Evolutionary conservation across 2,888 invertebrate genomes (phyloP).

Genomic region (Pristionchus japonicus): DNA sequence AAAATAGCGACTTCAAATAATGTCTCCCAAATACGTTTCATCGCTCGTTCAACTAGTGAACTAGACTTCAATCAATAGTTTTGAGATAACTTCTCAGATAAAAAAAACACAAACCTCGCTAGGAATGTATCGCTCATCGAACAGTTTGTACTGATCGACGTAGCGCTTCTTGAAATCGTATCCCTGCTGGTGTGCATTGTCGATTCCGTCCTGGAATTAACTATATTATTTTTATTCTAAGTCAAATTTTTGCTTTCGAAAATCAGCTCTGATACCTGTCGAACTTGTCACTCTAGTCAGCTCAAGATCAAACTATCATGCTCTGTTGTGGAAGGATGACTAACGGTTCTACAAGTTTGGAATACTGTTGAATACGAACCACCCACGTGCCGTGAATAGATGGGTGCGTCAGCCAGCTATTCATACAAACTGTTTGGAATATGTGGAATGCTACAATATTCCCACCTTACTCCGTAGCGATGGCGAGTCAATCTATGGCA

Average conservation of each 20-base stretch:
- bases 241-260: no score
- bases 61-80: not conserved
- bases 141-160: not conserved
- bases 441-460: no score
- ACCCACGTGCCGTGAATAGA: no score
- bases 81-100: not conserved
- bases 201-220: slow-evolving; percentile 13
- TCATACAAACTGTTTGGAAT: no score
- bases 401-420: no score
- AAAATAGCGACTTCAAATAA: no score
- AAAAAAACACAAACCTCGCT: not conserved
- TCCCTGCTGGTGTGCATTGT: slow-evolving; percentile 2
- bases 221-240: not conserved
- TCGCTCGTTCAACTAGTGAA: not conserved
- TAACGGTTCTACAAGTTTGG: not conserved
- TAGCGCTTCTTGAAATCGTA: not conserved
- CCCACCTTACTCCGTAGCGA: no score
- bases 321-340: not conserved
- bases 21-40: not conserved
- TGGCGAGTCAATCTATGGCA: no score
- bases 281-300: not conserved
- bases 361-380: not conserved
- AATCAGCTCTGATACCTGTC: no score
- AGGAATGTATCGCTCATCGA: not conserved
- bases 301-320: not conserved